Conservation (phyloP, 2,888 invertebrate species). For the Acanthosepion esculentum region DNA sequence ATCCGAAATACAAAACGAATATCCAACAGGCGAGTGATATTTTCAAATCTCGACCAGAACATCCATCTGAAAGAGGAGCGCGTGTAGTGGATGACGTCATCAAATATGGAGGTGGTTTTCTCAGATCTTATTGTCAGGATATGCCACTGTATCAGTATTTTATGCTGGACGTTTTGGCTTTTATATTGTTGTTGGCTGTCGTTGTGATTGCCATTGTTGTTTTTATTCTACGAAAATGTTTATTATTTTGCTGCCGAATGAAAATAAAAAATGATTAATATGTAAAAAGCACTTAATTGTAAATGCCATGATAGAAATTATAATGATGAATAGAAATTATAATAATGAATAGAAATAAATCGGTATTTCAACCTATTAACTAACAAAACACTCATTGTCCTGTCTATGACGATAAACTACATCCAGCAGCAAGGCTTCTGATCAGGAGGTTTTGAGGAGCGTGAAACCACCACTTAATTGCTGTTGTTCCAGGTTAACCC, state of each 20-base stretch:
- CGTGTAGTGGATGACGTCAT: too few relatives aligned
- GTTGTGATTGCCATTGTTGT: not conserved
- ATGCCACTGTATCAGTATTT: conserved; percentile 59
- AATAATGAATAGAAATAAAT: too few relatives aligned
- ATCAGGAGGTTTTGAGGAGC: too few relatives aligned
- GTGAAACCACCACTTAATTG: too few relatives aligned
- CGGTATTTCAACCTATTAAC: too few relatives aligned
- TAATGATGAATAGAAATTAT: too few relatives aligned
- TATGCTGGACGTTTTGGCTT: conserved; percentile 55
- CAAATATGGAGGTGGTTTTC: conserved; percentile 56
- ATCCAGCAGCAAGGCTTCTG: too few relatives aligned
- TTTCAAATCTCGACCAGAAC: conserved; percentile 50
- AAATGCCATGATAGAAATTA: too few relatives aligned
- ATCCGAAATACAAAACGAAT: conserved; percentile 52
- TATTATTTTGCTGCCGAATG: not conserved
- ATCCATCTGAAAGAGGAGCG: conserved; percentile 49
- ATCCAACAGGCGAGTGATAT: conserved; percentile 55
- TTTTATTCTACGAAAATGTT: conserved; percentile 16
- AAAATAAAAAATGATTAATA: not conserved
- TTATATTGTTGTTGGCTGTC: not conserved
- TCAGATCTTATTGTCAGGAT: conserved; percentile 56
- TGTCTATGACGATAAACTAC: too few relatives aligned
- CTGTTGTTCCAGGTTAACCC: too few relatives aligned
- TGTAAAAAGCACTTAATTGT: too few relatives aligned
- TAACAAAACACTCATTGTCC: too few relatives aligned